phyloP scores from a whole-genome alignment of 2,113 vertebrate genomes.

The Gorilla gorilla region DNA sequence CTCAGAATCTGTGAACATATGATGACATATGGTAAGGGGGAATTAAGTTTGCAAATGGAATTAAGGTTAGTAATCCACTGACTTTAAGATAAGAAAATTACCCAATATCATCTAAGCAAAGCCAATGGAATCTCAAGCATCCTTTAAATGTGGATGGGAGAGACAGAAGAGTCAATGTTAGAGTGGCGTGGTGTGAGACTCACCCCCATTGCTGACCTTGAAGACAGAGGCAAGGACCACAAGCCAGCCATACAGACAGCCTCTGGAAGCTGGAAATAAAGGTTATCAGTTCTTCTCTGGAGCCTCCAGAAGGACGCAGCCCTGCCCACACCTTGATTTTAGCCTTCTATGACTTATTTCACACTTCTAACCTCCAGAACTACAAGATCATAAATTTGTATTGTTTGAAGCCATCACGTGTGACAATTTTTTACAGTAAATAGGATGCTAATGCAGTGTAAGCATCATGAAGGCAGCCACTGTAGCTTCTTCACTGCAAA shows the following conservation, averaged over 20 bases:
- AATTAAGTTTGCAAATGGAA: background rate
- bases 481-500: rapidly evolving
- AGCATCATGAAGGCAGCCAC: background rate
- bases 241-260: too few relatives aligned
- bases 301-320: background rate
- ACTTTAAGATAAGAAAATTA: background rate
- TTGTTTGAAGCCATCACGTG: background rate
- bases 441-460: background rate
- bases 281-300: background rate
- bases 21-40: background rate
- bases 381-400: background rate
- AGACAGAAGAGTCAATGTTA: background rate
- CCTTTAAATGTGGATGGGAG: background rate
- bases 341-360: background rate
- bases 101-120: background rate
- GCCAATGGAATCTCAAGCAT: background rate
- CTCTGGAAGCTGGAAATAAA: too few relatives aligned
- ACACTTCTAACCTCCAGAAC: background rate
- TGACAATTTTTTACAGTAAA: too few relatives aligned
- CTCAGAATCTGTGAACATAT: background rate
- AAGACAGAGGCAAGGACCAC: rapidly evolving
- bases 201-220: rapidly evolving
- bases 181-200: rapidly evolving
- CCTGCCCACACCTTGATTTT: background rate
- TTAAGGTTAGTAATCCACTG: background rate